phyloP scores from a whole-genome alignment of 2,888 invertebrate genomes.

The Macaria notata region DNA sequence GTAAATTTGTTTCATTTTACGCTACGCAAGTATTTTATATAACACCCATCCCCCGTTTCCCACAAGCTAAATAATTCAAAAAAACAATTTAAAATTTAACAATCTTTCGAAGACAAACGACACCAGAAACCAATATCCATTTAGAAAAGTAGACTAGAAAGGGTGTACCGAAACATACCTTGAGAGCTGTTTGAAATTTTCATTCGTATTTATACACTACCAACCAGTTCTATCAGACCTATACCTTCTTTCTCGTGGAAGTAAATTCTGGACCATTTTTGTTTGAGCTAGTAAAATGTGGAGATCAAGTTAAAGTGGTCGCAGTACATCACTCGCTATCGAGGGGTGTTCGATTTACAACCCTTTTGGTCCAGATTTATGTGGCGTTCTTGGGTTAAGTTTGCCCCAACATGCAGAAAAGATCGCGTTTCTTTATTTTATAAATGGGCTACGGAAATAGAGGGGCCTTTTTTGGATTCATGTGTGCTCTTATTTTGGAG shows the following conservation, averaged over 20 bases:
- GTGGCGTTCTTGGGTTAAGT: conserved; percentile 59
- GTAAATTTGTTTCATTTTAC: too few species aligned
- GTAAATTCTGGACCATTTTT: background rate
- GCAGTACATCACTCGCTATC: conserved; percentile 60
- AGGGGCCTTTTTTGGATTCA: conserved; percentile 38
- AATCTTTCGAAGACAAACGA: conserved; percentile 49
- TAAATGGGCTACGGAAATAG: conserved; percentile 69
- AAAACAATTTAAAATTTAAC: conserved; percentile 56
- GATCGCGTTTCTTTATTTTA: conserved; percentile 77
- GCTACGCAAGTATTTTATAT: too few species aligned
- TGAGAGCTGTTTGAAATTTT: conserved; percentile 69
- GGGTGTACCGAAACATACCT: conserved; percentile 62
- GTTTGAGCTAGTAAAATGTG: conserved; percentile 10
- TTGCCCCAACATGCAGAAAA: conserved; percentile 69
- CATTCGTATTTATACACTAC: conserved; percentile 65
- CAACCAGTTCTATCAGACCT: conserved; percentile 47
- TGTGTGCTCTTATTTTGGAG: conserved; percentile 25
- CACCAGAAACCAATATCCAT: conserved; percentile 64
- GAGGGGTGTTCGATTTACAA: conserved; percentile 76
- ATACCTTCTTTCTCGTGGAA: conserved; percentile 5
- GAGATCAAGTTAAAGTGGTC: conserved; percentile 47
- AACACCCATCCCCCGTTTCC: too few species aligned
- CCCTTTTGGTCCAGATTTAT: conserved; percentile 77
- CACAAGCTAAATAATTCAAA: background rate
- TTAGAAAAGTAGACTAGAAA: conserved; percentile 69